Evolutionary conservation across 2,888 invertebrate species (phyloP).

Genomic region (Argyra leucocephala): DNA sequence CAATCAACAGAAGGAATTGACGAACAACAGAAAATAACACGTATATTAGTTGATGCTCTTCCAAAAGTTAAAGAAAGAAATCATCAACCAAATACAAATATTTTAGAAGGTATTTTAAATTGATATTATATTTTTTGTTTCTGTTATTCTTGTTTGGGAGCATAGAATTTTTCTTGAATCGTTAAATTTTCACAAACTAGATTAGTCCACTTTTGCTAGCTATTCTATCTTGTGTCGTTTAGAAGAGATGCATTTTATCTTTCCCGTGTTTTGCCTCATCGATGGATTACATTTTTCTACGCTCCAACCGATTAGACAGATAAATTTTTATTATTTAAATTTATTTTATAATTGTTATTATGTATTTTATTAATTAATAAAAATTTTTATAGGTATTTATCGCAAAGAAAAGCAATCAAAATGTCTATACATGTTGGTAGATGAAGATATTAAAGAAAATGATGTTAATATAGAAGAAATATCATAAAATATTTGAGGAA

Average conservation of each 20-base stretch:
- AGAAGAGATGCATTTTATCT: no score
- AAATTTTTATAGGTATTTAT: neutral
- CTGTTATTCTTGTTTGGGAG: neutral
- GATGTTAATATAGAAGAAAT: neutral
- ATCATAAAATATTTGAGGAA: neutral
- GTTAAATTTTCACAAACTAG: no score
- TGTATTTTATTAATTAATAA: neutral
- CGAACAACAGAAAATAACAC: neutral
- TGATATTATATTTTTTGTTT: neutral
- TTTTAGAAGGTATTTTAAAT: neutral
- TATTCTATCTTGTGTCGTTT: no score
- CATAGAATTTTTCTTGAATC: no score
- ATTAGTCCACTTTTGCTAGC: no score
- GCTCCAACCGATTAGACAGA: no score
- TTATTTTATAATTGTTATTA: neutral
- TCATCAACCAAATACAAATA: neutral
- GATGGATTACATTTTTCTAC: no score
- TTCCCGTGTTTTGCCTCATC: no score
- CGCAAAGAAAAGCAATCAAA: neutral
- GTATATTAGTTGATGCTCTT: neutral
- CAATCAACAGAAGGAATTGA: neutral
- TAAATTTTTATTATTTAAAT: neutral
- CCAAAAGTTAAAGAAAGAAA: neutral
- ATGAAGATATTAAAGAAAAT: neutral
- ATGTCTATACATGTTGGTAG: neutral